Evolutionary conservation across 2,797 vertebrate genomes (phyloP).

Genomic region (Chaunax sp.): DNA sequence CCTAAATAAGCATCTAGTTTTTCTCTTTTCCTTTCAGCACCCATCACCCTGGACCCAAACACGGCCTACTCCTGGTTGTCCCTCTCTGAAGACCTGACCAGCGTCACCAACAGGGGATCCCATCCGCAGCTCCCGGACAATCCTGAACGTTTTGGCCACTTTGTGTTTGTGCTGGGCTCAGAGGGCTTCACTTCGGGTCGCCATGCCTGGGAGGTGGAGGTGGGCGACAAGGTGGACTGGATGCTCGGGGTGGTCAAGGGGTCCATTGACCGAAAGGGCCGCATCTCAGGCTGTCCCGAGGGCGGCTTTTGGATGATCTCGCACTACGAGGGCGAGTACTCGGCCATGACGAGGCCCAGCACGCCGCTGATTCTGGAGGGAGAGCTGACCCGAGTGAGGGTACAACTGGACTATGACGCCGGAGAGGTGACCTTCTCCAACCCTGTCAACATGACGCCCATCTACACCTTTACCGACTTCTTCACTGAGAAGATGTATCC

Average conservation of each 20-base stretch:
- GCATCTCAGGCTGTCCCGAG: slow-evolving; percentile 81
- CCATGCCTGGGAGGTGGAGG: slow-evolving; percentile 86
- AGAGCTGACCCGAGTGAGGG: slow-evolving; percentile 75
- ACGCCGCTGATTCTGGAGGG: slow-evolving; percentile 60
- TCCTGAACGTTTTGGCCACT: slow-evolving; percentile 84
- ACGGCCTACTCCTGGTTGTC: slow-evolving; percentile 84
- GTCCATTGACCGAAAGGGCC: slow-evolving; percentile 83
- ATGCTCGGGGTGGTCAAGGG: slow-evolving; percentile 84
- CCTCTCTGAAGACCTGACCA: slow-evolving; percentile 77
- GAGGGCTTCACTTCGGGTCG: slow-evolving; percentile 81
- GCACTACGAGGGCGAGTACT: slow-evolving; percentile 79
- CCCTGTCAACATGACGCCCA: slow-evolving; percentile 74
- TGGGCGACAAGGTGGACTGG: slow-evolving; percentile 84
- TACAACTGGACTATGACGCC: slow-evolving; percentile 81
- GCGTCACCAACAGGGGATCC: slow-evolving; percentile 77
- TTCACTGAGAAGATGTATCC: slow-evolving; percentile 85
- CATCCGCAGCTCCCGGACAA: slow-evolving; percentile 80
- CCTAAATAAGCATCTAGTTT: neutral
- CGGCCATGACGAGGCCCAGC: slow-evolving; percentile 83
- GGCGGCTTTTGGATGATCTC: slow-evolving; percentile 87
- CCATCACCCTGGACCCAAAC: slow-evolving; percentile 85
- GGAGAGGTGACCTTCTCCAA: slow-evolving; percentile 83
- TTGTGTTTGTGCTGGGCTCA: slow-evolving; percentile 84
- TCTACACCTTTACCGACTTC: slow-evolving; percentile 81
- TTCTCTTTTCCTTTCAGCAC: slow-evolving; percentile 66